Evolutionary conservation across 2,113 vertebrate species (phyloP).

Genomic region (Varanus komodoensis): DNA sequence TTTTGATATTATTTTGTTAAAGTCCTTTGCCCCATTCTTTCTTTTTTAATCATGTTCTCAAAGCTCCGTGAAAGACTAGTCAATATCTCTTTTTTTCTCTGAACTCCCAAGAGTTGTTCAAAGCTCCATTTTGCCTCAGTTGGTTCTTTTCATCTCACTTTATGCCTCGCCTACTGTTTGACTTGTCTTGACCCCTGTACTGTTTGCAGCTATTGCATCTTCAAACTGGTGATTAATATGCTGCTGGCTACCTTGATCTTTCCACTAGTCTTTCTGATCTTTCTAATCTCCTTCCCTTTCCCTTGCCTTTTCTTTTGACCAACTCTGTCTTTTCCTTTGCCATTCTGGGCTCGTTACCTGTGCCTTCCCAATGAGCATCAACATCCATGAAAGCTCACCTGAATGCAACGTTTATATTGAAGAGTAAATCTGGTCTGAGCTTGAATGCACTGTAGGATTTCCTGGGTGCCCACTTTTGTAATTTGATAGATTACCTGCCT

Average conservation of each 20-base stretch:
- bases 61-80: neutral
- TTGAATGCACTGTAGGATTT: neutral
- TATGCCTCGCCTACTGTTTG: neutral
- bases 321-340: neutral
- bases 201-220: neutral
- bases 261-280: constrained; percentile 8
- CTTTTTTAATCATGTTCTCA: neutral
- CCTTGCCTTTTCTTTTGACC: neutral
- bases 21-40: neutral
- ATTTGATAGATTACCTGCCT: neutral
- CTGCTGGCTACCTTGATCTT: neutral
- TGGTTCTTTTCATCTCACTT: constrained; percentile 8
- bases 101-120: neutral
- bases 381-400: neutral
- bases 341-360: neutral
- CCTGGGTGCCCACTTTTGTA: neutral
- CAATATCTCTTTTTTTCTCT: neutral
- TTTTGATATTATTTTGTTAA: neutral
- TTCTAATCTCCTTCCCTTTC: neutral
- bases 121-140: neutral
- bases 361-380: constrained; percentile 5
- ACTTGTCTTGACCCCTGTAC: neutral
- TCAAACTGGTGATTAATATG: neutral
- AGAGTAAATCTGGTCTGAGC: neutral
- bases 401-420: neutral